Percentiles rank a stretch among this genome's conserved stretches.
phyloP scores from a whole-genome alignment of 2,888 invertebrate species.

The Zeuzera pyrina region DNA sequence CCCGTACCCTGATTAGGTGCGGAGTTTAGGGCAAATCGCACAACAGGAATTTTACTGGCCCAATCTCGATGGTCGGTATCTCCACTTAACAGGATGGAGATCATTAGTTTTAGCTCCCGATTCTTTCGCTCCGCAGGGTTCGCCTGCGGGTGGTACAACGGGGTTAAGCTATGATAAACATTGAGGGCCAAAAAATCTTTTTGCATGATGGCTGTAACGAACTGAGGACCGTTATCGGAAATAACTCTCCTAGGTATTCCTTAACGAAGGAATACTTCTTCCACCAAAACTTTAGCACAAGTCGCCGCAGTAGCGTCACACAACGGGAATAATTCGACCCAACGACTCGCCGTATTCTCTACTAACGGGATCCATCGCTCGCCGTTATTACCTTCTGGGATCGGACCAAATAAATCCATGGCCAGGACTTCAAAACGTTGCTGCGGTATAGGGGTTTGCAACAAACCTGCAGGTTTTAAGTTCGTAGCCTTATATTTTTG shows the following conservation, averaged over 20 bases:
- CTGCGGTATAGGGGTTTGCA: not conserved
- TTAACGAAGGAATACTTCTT: constrained; percentile 24
- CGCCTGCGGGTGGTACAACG: constrained; percentile 22
- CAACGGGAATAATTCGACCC: too few species aligned
- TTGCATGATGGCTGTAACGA: constrained; percentile 23
- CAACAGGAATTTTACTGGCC: too few species aligned
- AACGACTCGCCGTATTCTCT: too few species aligned
- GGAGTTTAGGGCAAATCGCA: too few species aligned
- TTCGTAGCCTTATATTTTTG: too few species aligned
- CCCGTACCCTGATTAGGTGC: too few species aligned
- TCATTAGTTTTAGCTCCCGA: constrained; percentile 17
- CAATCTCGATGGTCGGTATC: too few species aligned
- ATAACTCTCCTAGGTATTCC: constrained; percentile 21
- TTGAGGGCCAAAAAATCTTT: constrained; percentile 12
- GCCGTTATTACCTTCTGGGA: not conserved
- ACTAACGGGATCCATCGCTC: too few species aligned
- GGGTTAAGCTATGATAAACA: constrained; percentile 16
- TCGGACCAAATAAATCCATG: not conserved
- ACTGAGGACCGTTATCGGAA: constrained; percentile 26
- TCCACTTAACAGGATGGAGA: constrained; percentile 16
- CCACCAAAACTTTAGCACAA: constrained; percentile 18
- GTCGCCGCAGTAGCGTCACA: too few species aligned
- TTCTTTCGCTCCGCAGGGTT: constrained; percentile 25
- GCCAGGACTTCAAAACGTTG: constrained; percentile 7
- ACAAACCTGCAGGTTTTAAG: constrained; percentile 1